A percentile compares a stretch with the other conserved stretches of the same genome.
Conservation (phyloP, 1,140 invertebrate genomes). For the Macrosteles quadrilineatus region DNA sequence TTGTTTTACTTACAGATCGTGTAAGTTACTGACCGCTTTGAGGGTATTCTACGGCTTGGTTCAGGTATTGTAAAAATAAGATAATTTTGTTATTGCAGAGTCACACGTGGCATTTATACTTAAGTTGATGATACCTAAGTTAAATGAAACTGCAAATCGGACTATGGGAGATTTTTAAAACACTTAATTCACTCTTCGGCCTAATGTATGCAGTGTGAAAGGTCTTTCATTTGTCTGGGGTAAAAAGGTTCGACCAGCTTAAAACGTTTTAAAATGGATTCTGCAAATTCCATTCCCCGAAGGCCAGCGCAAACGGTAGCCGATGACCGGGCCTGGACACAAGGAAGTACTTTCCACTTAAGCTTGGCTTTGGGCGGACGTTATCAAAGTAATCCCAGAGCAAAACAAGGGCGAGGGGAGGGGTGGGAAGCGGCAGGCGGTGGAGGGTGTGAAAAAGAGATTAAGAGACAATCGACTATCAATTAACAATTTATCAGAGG, state of each 20-base stretch:
- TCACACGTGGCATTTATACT: too few species aligned
- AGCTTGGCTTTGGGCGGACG: conserved; percentile 20
- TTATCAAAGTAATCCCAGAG: conserved; percentile 22
- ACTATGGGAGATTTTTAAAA: too few species aligned
- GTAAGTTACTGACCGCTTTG: too few species aligned
- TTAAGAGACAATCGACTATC: conserved; percentile 21
- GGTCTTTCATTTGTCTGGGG: conserved; percentile 9
- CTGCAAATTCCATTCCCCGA: background rate
- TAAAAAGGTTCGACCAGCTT: background rate
- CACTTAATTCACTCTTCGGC: too few species aligned
- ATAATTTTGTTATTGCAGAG: too few species aligned
- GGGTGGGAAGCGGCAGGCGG: background rate
- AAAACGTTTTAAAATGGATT: background rate
- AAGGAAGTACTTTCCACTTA: conserved; percentile 25
- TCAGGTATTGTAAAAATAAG: too few species aligned
- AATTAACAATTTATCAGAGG: conserved; percentile 27
- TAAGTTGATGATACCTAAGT: too few species aligned
- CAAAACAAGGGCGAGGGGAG: conserved; percentile 9
- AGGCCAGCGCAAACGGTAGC: background rate
- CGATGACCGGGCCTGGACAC: conserved; percentile 3
- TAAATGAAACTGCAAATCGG: too few species aligned
- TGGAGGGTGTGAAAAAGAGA: conserved; percentile 22
- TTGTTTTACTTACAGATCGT: too few species aligned
- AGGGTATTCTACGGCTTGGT: too few species aligned
- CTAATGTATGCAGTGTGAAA: background rate